Base-by-base conservation (phyloP, 2,113 vertebrate genomes). In the Nothoprocta pentlandii region DNA sequence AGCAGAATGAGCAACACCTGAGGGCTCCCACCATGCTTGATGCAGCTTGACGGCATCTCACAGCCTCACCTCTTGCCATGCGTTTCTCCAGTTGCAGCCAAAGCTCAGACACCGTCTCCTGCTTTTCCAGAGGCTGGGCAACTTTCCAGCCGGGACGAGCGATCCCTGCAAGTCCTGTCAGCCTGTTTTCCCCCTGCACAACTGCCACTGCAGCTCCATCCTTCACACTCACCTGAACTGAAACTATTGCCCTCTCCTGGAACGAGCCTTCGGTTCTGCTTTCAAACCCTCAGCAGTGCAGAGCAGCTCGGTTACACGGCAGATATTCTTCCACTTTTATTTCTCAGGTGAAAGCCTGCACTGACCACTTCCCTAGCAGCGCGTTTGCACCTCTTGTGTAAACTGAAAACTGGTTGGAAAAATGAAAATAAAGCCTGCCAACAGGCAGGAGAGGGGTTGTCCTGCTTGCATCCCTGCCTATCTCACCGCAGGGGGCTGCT, bases 401-500 rank as follows among this genome's bases (percentile, higher is more conserved):
- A 15, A 30, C 54, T 30, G 54, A 56, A 30, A 56, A 30, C 54
- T 30, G 26, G 54, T 54, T 25, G 26, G 51, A 54, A 28, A 28
- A 28, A 54, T 15, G 15, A 28, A 54, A 54, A 26, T 15, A 54
- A 28, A 54, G 53, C 25, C 26, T 54, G 53, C 53, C 26, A 28
- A 16, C 25, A 30, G 8, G 15, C 54, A 54, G 53, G 28, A 54
- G n/a, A 36, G 32, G 23, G 26, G 10, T 10, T 16, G 12, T 12
- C 14, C 15, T 4, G 5, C 15, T 6, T 36, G 0, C 2, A 47
- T 30, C 14, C 32, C 49, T 36, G 64, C 68, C 49, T 16, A 3
- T 22, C 49, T 21, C 7, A 1, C 59, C 36, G 87, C 6, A 71
- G 28, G 67, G 75, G 22, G 56, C 58, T 0, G 0, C 51, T 42